Evolutionary conservation across 1,140 invertebrate species (phyloP).

Genomic region (Saccostrea echinata): DNA sequence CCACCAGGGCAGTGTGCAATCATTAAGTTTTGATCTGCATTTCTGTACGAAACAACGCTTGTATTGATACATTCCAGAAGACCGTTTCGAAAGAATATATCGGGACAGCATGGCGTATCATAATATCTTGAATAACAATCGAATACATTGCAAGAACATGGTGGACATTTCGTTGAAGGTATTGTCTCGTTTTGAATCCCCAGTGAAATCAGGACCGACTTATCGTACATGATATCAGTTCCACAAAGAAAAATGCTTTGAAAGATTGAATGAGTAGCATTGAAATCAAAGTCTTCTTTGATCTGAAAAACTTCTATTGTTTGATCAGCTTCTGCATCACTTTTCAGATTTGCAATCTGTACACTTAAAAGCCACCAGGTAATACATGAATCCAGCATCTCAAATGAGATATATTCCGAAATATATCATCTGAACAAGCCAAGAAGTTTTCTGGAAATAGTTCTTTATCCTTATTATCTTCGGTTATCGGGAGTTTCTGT

Average conservation of each 20-base stretch:
- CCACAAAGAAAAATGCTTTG: conserved; percentile 7
- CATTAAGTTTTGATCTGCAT: neutral
- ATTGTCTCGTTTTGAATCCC: neutral
- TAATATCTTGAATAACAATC: neutral
- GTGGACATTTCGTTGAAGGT: neutral
- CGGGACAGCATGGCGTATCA: neutral
- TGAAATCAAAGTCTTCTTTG: too few relatives aligned
- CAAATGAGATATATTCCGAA: too few relatives aligned
- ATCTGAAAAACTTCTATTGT: too few relatives aligned
- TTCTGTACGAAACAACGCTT: neutral
- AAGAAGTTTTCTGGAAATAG: too few relatives aligned
- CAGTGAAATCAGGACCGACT: neutral
- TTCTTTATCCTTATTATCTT: too few relatives aligned
- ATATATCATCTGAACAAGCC: too few relatives aligned
- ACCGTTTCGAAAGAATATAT: neutral
- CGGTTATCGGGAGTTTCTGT: too few relatives aligned
- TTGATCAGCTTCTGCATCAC: too few relatives aligned
- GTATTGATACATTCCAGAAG: neutral
- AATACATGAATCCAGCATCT: too few relatives aligned
- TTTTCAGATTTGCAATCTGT: too few relatives aligned
- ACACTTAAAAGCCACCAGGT: too few relatives aligned
- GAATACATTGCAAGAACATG: neutral
- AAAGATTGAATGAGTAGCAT: neutral
- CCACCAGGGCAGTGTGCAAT: neutral
- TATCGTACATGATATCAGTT: neutral